Percentiles rank a stretch among this genome's conserved stretches.
These are phyloP conservation scores for Lagria hirta DNA, from an alignment of 2,888 invertebrate species.

Conservation along the genomic window DNA sequence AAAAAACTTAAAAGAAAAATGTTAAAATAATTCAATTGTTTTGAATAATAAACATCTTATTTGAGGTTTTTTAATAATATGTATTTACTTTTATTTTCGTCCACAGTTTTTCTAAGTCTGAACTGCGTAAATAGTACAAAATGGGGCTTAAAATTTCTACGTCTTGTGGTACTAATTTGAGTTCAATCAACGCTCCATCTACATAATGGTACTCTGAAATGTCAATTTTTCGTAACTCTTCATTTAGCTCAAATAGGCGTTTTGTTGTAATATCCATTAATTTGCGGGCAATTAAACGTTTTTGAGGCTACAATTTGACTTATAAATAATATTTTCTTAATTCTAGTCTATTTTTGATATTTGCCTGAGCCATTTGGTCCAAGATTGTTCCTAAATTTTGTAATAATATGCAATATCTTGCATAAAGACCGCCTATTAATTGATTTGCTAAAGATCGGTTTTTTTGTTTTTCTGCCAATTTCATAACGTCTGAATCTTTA, in stretches of 20 bases:
- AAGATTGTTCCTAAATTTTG: slow-evolving; percentile 62
- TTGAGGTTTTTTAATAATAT: neutral
- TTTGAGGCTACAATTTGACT: slow-evolving; percentile 57
- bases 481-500: slow-evolving; percentile 47
- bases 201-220: slow-evolving; percentile 68
- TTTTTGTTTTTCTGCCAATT: slow-evolving; percentile 42
- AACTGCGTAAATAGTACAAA: slow-evolving; percentile 63
- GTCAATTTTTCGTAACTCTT: slow-evolving; percentile 60
- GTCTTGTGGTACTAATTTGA: slow-evolving; percentile 69
- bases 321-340: slow-evolving; percentile 4
- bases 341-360: neutral
- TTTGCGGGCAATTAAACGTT: slow-evolving; percentile 59
- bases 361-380: slow-evolving; percentile 60
- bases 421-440: slow-evolving; percentile 57
- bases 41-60: neutral
- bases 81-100: slow-evolving; percentile 35
- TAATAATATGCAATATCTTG: slow-evolving; percentile 58
- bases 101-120: slow-evolving; percentile 46
- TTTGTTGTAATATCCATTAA: slow-evolving; percentile 61
- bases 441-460: slow-evolving; percentile 57
- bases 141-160: slow-evolving; percentile 65
- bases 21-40: slow-evolving; percentile 4
- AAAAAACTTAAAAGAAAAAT: no score
- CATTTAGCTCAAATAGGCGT: slow-evolving; percentile 62
- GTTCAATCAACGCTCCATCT: slow-evolving; percentile 69